phyloP scores from a whole-genome alignment of 2,797 vertebrate genomes.

The Poecilia wingei region DNA sequence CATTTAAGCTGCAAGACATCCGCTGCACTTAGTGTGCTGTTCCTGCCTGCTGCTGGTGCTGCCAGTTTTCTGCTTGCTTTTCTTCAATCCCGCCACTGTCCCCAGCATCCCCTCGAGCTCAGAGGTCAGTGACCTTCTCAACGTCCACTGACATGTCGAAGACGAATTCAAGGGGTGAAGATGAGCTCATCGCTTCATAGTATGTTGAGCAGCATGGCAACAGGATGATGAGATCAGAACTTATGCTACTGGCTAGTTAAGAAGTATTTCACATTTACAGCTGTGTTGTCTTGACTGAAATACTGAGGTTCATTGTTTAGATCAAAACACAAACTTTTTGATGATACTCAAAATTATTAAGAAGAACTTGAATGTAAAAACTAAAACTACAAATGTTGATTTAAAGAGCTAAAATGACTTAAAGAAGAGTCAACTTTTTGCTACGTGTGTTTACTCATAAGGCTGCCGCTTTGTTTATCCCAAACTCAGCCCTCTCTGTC shows the following conservation, averaged over 20 bases:
- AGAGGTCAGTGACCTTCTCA: neutral
- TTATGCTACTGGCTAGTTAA: neutral
- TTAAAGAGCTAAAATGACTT: neutral
- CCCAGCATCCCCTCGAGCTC: neutral
- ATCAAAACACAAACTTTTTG: neutral
- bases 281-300: neutral
- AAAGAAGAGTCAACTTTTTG: neutral
- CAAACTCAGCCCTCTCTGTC: constrained; percentile 26
- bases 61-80: neutral
- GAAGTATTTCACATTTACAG: neutral
- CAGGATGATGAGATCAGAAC: neutral
- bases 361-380: neutral
- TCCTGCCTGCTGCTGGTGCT: neutral
- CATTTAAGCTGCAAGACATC: neutral
- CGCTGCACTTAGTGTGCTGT: neutral
- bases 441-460: constrained; percentile 25
- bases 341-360: neutral
- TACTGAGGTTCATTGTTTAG: neutral
- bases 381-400: neutral
- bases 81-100: neutral
- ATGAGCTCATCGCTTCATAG: neutral
- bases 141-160: neutral
- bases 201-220: neutral
- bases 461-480: constrained; percentile 19
- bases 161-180: neutral